Base-by-base conservation (phyloP, 1,140 invertebrate species). In the Cotesia glomerata region DNA sequence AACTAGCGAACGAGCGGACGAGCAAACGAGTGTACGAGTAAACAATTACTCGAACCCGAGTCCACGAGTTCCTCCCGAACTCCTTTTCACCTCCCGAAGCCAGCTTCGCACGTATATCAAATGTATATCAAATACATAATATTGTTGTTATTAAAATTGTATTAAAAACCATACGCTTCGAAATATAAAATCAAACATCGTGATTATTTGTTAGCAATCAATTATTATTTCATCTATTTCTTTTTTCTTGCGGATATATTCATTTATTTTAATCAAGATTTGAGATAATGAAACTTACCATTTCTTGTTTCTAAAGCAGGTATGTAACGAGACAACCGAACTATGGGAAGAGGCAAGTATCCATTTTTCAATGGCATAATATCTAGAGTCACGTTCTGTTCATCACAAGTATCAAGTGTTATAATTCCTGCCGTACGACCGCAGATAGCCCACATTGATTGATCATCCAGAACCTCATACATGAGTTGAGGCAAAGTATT, bases 401-500 rank as follows among this genome's bases (percentile, higher is more conserved):
- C 90, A 62, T 92, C 90, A 13, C 89, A 85, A 52, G 88, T 88
- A 9, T 95, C 93, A 85, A 96, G 90, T 7, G 91, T 93, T 61
- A 97, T 91, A 13, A 97, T 94, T 63, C 94, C 95, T 74, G 95
- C 93, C 68, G 95, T 95, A 72, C 93, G 89, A 52, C 95, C 95
- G 82, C 95, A 94, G 11, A 98, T 93, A 3, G 95, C 95, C 96
- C 97, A 98, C 88, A 96, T 92, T 32, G 92, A 93, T 82, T 95
- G 94, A 86, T 97, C 96, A 34, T 94, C 94, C 36, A 96, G 84
- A 7, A 98, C 95, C 85, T 98, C 95, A 83, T 98, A 98, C 94
- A 97, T 97, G 0, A 98, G 88, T 74, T 87, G 86, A 39, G 75
- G 94, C 92, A 69, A 88, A 88, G 79, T 88, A 79, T 78, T 82